Evolutionary conservation across 2,888 invertebrate species (phyloP), one percentile per base, ranked within the genome.

Genomic region (Melolontha melolontha): DNA sequence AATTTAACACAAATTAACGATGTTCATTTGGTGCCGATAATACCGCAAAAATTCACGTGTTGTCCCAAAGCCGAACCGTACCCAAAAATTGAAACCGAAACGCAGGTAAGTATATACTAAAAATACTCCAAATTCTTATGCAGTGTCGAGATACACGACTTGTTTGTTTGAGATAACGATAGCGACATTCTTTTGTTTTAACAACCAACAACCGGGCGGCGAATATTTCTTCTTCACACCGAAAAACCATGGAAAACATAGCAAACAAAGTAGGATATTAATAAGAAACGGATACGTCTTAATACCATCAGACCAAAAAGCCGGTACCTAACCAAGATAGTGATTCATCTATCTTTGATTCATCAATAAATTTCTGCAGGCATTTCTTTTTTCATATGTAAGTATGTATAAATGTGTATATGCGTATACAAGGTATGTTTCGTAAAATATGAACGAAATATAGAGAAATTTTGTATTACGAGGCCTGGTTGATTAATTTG

Each of bases 71-170:
- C 8, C 2, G 34, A 6, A 34, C 34, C 34, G 34, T 34, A 34
- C 34, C 34, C 10, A 6, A 34, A 34, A 34, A 34, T 34, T 34
- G 34, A 34, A 34, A 34, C 34, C 34, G 34, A 34, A 34, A 34
- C n/a, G 5, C 55, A 51, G 51, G 51, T 51, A 51, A n/a, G 29
- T 5, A 29, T 27, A 12, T 29, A 51, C 51, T 34, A 22, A 55
- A 40, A 55, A 55, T 55, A 55, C 55, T 55, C 55, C 55, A 55
- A 55, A 55, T 55, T 55, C 55, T 40, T 55, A n/a, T 40, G 55
- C 17, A 16, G 55, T 55, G 55, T 41, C 40, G n/a, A 40, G 39
- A 54, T 55, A 55, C 40, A n/a, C 17, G 55, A 41, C 55, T 55
- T 55, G 55, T 55, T 55, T 55, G 55, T 55, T 41, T 17, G 41